These are phyloP conservation scores for Piscicola geometra DNA, from an alignment of 2,888 invertebrate genomes.

Conservation along the genomic window DNA sequence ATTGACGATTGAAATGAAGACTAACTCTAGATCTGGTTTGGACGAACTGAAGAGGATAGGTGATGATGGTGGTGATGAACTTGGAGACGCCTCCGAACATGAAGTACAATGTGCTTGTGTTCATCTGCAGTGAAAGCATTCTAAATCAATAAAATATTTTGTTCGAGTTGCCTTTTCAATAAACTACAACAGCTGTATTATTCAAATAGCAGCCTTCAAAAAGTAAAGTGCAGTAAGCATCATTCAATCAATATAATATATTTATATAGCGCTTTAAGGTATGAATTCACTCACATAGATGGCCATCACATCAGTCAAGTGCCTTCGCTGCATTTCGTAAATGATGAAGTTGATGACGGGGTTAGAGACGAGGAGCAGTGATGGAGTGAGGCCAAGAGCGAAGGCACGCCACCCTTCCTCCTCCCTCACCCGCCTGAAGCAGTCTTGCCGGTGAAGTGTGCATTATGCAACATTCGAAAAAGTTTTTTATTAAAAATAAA, in stretches of 20 bases:
- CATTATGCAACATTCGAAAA: no score
- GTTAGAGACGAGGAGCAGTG: constrained; percentile 78
- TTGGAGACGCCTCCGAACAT: constrained; percentile 78
- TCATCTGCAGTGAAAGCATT: constrained; percentile 24
- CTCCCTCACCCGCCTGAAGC: constrained; percentile 30
- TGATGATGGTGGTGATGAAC: constrained; percentile 76
- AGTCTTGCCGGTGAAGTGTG: no score
- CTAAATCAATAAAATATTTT: no score
- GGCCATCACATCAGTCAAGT: constrained; percentile 55
- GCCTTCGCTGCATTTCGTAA: constrained; percentile 78
- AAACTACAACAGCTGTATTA: no score
- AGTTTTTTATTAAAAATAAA: no score
- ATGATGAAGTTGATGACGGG: constrained; percentile 89
- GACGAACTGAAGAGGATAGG: constrained; percentile 81
- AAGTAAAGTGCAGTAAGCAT: no score
- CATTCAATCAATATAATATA: no score
- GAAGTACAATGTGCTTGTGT: constrained; percentile 61
- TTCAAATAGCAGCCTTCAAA: not conserved
- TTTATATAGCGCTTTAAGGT: not conserved
- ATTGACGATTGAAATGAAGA: not conserved
- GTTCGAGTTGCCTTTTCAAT: no score
- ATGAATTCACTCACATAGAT: constrained; percentile 12
- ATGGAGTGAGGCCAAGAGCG: constrained; percentile 79
- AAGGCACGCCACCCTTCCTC: constrained; percentile 70
- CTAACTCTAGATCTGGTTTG: constrained; percentile 70